Evolutionary conservation across 2,888 invertebrate genomes (phyloP).

Genomic region (Gibbula magus): DNA sequence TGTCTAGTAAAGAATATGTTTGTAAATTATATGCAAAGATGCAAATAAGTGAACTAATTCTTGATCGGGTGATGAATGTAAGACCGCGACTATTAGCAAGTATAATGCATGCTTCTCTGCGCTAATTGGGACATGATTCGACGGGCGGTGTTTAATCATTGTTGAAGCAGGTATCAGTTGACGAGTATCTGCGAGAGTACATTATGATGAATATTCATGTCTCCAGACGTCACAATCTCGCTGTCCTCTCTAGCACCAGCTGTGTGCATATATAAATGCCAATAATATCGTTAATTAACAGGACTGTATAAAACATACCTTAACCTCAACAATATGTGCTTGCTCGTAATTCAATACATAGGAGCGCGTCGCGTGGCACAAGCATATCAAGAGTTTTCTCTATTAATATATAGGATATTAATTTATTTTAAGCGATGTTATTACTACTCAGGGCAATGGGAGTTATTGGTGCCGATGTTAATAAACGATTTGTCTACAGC

Average conservation of each 20-base stretch:
- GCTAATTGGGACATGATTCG: no score
- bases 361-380: no score
- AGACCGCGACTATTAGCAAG: no score
- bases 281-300: constrained; percentile 9
- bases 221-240: neutral
- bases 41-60: no score
- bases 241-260: neutral
- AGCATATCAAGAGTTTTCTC: no score
- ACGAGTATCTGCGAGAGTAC: neutral
- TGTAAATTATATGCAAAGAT: no score
- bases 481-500: no score
- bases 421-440: neutral
- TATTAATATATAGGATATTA: neutral
- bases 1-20: no score
- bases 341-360: neutral
- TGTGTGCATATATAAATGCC: constrained; percentile 10
- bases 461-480: neutral
- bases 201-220: neutral
- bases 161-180: neutral
- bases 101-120: no score
- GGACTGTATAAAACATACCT: neutral
- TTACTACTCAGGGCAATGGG: neutral
- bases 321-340: neutral
- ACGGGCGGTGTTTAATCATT: neutral
- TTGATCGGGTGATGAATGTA: no score